phyloP scores from a whole-genome alignment of 2,113 vertebrate species.

The Otolemur garnettii region DNA sequence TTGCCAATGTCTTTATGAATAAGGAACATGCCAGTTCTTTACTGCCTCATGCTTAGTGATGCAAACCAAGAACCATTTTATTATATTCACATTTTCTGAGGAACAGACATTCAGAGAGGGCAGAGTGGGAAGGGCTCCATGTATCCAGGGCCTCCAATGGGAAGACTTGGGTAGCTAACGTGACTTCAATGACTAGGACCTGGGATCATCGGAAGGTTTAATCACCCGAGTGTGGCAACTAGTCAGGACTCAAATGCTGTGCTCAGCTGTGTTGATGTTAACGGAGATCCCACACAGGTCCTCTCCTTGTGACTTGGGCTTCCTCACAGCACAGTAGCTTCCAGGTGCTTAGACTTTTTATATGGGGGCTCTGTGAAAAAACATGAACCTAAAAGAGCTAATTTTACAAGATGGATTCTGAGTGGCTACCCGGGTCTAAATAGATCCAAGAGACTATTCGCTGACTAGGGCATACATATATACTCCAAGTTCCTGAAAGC shows the following conservation, averaged over 20 bases:
- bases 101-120: not conserved
- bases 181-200: not conserved
- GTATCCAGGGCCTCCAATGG: not conserved
- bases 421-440: too few relatives aligned
- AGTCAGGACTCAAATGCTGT: too few relatives aligned
- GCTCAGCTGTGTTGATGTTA: not conserved
- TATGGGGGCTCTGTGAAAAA: not conserved
- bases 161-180: not conserved
- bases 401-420: too few relatives aligned
- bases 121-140: not conserved
- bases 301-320: too few relatives aligned
- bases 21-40: not conserved
- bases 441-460: too few relatives aligned
- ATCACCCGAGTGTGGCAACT: not conserved
- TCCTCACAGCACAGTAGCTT: not conserved
- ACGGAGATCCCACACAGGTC: not conserved
- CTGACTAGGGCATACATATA: too few relatives aligned
- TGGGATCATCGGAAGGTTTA: not conserved
- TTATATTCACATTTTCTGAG: not conserved
- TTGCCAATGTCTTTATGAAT: not conserved
- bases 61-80: not conserved
- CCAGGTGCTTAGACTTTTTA: not conserved
- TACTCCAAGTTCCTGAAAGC: too few relatives aligned
- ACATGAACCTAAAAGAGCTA: too few relatives aligned
- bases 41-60: not conserved